Evolutionary conservation across 2,797 vertebrate genomes (phyloP), one percentile per base, ranked within the genome.

Genomic region (Trachurus trachurus): DNA sequence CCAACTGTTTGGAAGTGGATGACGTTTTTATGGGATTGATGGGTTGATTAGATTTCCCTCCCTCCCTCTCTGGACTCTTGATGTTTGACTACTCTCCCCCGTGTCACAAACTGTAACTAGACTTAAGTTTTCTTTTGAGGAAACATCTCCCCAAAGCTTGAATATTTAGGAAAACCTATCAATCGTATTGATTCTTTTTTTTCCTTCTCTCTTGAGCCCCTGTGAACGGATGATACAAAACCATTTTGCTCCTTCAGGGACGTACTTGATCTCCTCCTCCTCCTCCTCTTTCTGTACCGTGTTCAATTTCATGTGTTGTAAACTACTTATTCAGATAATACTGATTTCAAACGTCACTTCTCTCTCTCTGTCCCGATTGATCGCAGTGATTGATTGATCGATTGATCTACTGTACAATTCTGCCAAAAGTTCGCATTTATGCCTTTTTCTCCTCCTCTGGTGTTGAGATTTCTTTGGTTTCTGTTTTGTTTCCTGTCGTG

Each of bases 201-300:
- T 61, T 40, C 13, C 21, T 15, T 40, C 21, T 40, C 15, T 54
- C 16, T 71, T 75, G 54, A 70, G 50, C 59, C 78, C 78, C 76
- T 76, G 84, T 80, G 53, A 71, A 83, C 29, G 37, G 69, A 87
- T 82, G 50, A 85, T 67, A 57, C 73, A 59, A 74, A 62, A 72
- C 58, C 78, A 71, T 87, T 86, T 85, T 87, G 82, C 89, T 92
- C 88, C 83, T 91, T 89, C 85, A 83, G 90, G 85, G 89, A 91
- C 71, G 73, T 76, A 73, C 81, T 85, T 78, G 62, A 69, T 72
- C 87, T 83, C 81, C 80, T 84, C 80, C 76, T 72, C 62, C 74
- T 26, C 26, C 26, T 26, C 26, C 26, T 26, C 26, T 26, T 26
- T 3, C 26, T 82, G 64, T 92, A 58, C 44, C 74, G 70, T 90